phyloP scores from a whole-genome alignment of 1,140 invertebrate species.

The Trypoxylus dichotomus region DNA sequence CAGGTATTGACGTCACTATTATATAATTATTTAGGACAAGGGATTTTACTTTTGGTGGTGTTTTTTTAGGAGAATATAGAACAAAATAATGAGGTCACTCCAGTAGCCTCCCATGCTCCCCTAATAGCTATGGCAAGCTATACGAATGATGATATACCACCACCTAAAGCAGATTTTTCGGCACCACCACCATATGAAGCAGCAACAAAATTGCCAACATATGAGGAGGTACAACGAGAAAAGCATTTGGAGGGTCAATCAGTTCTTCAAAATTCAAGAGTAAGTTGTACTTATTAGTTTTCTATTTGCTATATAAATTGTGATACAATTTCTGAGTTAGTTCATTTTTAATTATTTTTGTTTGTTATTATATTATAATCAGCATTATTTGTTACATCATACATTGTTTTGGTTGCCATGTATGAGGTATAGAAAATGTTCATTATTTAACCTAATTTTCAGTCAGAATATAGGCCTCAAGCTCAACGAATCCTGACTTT shows the following conservation, averaged over 20 bases:
- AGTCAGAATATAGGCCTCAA: conserved; percentile 53
- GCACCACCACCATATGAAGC: conserved; percentile 85
- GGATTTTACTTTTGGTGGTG: no score
- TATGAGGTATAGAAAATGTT: no score
- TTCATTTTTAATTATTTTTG: no score
- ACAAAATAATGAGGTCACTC: conserved; percentile 23
- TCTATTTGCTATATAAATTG: background rate
- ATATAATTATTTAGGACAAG: background rate
- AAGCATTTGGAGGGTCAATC: conserved; percentile 74
- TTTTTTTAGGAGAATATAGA: background rate
- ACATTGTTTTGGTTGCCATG: no score
- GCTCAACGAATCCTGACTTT: conserved; percentile 73
- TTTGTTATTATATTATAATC: no score
- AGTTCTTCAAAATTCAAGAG: background rate
- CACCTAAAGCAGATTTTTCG: conserved; percentile 78
- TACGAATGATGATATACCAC: conserved; percentile 64
- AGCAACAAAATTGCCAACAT: conserved; percentile 80
- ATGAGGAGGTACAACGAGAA: conserved; percentile 87
- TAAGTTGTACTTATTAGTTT: background rate
- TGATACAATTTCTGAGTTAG: no score
- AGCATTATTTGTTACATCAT: no score
- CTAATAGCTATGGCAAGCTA: background rate
- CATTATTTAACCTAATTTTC: background rate
- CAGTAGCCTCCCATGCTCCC: background rate
- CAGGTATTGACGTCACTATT: background rate